Conservation (phyloP, 2,797 vertebrate species). For the Psittacula derbiana region DNA sequence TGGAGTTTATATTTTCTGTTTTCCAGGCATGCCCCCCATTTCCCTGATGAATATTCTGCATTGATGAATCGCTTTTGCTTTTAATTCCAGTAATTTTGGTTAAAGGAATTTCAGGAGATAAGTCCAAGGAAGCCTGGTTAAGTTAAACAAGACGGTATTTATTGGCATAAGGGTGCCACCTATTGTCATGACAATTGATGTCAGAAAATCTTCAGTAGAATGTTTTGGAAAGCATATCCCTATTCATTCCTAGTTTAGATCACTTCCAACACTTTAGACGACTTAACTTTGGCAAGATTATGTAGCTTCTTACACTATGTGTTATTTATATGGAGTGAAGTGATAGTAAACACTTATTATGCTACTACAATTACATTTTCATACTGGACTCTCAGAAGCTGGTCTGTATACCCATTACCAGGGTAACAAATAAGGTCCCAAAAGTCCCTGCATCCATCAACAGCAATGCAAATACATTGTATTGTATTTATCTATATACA, state of each 20-base stretch:
- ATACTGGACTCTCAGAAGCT: background rate
- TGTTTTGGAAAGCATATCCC: background rate
- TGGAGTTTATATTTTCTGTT: background rate
- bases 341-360: background rate
- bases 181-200: constrained; percentile 12
- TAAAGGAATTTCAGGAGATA: background rate
- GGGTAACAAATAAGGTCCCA: background rate
- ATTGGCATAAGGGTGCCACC: constrained; percentile 56
- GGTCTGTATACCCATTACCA: background rate
- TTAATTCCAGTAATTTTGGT: background rate
- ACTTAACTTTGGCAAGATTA: background rate
- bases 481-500: background rate
- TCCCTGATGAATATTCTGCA: background rate
- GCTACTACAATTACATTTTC: background rate
- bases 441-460: background rate
- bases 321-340: background rate
- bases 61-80: background rate
- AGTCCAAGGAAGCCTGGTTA: background rate
- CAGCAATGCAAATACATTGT: background rate
- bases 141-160: background rate
- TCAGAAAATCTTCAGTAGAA: background rate
- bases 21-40: background rate
- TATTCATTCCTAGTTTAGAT: background rate
- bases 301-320: background rate
- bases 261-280: background rate